Percentiles rank a stretch among this genome's conserved stretches.
These are phyloP conservation scores for Creontiades dilutus DNA, from an alignment of 2,888 invertebrate species.

Conservation along the genomic window DNA sequence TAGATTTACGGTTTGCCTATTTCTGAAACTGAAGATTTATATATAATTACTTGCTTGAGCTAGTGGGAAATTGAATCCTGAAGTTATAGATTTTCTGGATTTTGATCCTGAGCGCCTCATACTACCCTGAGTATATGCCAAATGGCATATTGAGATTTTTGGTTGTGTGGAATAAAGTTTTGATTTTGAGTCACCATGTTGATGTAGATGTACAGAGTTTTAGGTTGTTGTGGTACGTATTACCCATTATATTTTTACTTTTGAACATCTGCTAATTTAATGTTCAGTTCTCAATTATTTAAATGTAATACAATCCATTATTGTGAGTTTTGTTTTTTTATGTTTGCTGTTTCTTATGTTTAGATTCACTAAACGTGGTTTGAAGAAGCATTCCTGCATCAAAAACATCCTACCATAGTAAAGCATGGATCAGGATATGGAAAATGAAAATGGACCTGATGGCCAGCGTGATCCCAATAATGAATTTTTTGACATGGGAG, in stretches of 20 bases:
- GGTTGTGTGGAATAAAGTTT: too few species aligned
- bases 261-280: neutral
- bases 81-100: too few species aligned
- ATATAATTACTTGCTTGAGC: too few species aligned
- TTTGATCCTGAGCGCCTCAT: too few species aligned
- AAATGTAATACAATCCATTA: neutral
- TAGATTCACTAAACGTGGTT: slow-evolving; percentile 38
- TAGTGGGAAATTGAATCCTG: too few species aligned
- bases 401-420: neutral
- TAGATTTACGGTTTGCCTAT: too few species aligned
- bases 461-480: slow-evolving; percentile 44
- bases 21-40: too few species aligned
- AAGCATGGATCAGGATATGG: slow-evolving; percentile 49
- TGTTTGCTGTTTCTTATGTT: slow-evolving; percentile 50
- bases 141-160: too few species aligned
- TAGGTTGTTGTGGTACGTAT: too few species aligned
- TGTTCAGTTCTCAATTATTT: neutral
- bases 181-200: too few species aligned
- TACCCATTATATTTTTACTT: neutral
- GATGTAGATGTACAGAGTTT: too few species aligned
- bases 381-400: neutral
- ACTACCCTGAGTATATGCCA: too few species aligned
- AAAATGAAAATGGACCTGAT: slow-evolving; percentile 15
- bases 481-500: slow-evolving; percentile 62
- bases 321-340: neutral